A percentile compares a stretch with the other conserved stretches of the same genome.
Conservation (phyloP, 2,113 vertebrate species). For the Myiopsitta monachus region DNA sequence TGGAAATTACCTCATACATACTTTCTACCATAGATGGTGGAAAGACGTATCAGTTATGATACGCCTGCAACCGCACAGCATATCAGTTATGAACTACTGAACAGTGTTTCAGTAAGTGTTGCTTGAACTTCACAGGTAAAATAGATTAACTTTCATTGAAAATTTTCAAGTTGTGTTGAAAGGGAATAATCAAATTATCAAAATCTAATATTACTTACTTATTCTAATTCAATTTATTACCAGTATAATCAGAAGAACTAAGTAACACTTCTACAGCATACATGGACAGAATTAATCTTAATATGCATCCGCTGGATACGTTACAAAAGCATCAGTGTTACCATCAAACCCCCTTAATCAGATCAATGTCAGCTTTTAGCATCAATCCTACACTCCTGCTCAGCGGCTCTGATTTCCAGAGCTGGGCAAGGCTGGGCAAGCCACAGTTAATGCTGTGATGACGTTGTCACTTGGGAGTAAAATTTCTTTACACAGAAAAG, state of each 20-base stretch:
- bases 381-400: not conserved
- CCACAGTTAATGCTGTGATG: not conserved
- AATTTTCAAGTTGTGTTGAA: not conserved
- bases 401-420: no score
- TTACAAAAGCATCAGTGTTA: not conserved
- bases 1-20: no score
- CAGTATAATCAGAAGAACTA: not conserved
- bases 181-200: not conserved
- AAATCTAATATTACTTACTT: not conserved
- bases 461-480: not conserved
- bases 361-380: not conserved
- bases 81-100: not conserved
- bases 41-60: not conserved
- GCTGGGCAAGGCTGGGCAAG: not conserved
- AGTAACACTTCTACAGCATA: not conserved
- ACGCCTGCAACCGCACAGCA: not conserved
- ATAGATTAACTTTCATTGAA: not conserved
- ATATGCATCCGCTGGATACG: not conserved
- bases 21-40: no score
- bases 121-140: not conserved
- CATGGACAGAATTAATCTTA: not conserved
- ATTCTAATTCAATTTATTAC: not conserved
- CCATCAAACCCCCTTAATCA: not conserved
- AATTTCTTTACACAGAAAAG: not conserved
- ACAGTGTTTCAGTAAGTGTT: not conserved